Evolutionary conservation across 2,797 vertebrate genomes (phyloP).

Genomic region (Sebastes cheni): DNA sequence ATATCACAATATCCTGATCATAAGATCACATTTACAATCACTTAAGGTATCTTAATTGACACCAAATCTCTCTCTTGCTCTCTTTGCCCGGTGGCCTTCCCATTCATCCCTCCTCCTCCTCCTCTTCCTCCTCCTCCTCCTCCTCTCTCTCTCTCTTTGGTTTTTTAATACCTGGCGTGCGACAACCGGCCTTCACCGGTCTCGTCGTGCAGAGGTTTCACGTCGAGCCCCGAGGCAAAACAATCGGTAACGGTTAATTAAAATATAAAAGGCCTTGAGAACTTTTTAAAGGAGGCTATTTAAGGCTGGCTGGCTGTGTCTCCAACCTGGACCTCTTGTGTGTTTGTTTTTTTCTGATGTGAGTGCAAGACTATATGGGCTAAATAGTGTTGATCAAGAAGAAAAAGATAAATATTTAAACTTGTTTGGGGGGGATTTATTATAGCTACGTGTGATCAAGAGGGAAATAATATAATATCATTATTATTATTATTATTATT

Average conservation of each 20-base stretch:
- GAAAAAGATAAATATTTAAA: constrained; percentile 9
- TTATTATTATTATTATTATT: too few species aligned
- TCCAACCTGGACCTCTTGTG: constrained; percentile 15
- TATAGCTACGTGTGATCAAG: background rate
- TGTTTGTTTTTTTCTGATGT: constrained; percentile 9
- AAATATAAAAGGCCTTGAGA: constrained; percentile 77
- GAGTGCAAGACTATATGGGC: background rate
- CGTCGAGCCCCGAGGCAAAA: constrained; percentile 79
- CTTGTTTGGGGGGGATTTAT: background rate
- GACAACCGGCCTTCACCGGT: constrained; percentile 77
- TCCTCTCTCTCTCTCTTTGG: background rate
- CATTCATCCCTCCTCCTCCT: constrained; percentile 41
- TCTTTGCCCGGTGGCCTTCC: constrained; percentile 67
- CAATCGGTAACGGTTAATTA: constrained; percentile 77
- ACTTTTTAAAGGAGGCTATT: constrained; percentile 62
- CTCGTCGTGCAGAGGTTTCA: constrained; percentile 69
- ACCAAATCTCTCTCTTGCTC: constrained; percentile 27
- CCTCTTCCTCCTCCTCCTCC: constrained; percentile 14
- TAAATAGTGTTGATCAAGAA: constrained; percentile 38
- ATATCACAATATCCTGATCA: background rate
- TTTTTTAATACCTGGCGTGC: constrained; percentile 75
- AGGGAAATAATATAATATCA: background rate
- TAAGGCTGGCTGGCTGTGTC: constrained; percentile 10
- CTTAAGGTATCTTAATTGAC: constrained; percentile 29
- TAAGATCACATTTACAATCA: constrained; percentile 21